Evolutionary conservation across 2,113 vertebrate genomes (phyloP), one percentile per base, ranked within the genome.

Genomic region (Tenebrosternarchus preto): DNA sequence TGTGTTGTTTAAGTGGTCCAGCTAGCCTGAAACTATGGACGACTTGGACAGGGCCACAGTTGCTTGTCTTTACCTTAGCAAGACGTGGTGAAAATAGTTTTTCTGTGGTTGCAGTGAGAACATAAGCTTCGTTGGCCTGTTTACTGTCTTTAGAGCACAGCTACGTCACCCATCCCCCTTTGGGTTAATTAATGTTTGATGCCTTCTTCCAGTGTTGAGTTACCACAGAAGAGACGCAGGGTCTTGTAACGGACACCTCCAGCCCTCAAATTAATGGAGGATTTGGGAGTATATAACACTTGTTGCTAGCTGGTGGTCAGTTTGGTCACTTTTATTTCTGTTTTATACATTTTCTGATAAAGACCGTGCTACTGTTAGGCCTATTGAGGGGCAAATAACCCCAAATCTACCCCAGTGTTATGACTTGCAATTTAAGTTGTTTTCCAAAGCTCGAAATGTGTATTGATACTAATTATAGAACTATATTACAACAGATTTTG

Each of bases 131-230:
- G 5, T 57, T 5, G 69, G 25, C 12, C n/a, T 46, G 19, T 78
- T 79, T 70, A 63, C 66, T 56, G 78, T 43, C 53, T 80, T 63
- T 77, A 59, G 70, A 25, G 36, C 64, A 50, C 12, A 57, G 19
- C 43, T 31, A 55, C 61, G 59, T 60, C 72, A 55, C 43, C 25
- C 70, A 12, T 59, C 56, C 33, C 56, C 81, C 22, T 84, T 20
- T 79, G 46, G 50, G 83, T 69, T 83, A 60, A 71, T 87, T 6
- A 85, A 89, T 85, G 82, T 88, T 86, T 89, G 53, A 89, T 84
- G 43, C 0, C 66, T 80, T 16, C 69, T 68, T 55, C 19, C 17
- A 22, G 61, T 70, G 64, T 88, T 86, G 72, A 39, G 81, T 89
- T 89, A 85, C 78, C 4, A 73, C 72, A 78, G 55, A 50, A 67